Conservation (phyloP, 2,888 invertebrate species). For the Caradrina kadenii region DNA sequence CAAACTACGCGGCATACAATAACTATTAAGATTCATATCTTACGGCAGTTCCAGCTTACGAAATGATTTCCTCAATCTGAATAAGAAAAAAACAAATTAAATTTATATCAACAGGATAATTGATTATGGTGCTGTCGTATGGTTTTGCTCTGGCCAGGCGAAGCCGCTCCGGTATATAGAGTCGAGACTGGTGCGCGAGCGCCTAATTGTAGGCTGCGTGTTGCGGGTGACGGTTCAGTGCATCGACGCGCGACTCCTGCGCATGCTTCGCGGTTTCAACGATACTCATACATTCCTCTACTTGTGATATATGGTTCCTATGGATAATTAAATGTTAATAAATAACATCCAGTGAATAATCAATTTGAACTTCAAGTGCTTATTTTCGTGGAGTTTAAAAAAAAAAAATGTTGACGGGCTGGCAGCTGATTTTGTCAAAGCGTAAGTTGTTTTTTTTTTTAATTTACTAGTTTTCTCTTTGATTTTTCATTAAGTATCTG, state of each 20-base stretch:
- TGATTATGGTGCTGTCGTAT: conserved; percentile 48
- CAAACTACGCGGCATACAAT: conserved; percentile 24
- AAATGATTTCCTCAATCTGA: conserved; percentile 60
- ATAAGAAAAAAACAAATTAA: conserved; percentile 57
- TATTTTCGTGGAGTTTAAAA: conserved; percentile 55
- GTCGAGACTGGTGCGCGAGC: conserved; percentile 77
- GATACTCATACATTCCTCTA: conserved; percentile 45
- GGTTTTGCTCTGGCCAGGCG: conserved; percentile 56
- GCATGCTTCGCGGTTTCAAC: conserved; percentile 60
- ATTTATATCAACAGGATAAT: conserved; percentile 63
- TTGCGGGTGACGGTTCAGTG: conserved; percentile 68
- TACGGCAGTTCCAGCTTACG: conserved; percentile 21
- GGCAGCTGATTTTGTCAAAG: conserved; percentile 85
- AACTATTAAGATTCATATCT: conserved; percentile 43
- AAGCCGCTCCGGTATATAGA: conserved; percentile 80
- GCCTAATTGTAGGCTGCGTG: conserved; percentile 77
- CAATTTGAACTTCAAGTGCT: conserved; percentile 56
- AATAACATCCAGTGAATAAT: conserved; percentile 54
- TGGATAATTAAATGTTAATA: conserved; percentile 54
- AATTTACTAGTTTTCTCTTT: not conserved
- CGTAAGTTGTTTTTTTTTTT: conserved; percentile 74
- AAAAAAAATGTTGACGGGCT: conserved; percentile 84
- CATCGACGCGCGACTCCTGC: conserved; percentile 62
- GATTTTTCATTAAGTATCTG: not conserved
- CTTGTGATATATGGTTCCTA: conserved; percentile 66